These are phyloP conservation scores for Prunella fulvescens DNA, from an alignment of 2,113 vertebrate species.

Conservation along the genomic window DNA sequence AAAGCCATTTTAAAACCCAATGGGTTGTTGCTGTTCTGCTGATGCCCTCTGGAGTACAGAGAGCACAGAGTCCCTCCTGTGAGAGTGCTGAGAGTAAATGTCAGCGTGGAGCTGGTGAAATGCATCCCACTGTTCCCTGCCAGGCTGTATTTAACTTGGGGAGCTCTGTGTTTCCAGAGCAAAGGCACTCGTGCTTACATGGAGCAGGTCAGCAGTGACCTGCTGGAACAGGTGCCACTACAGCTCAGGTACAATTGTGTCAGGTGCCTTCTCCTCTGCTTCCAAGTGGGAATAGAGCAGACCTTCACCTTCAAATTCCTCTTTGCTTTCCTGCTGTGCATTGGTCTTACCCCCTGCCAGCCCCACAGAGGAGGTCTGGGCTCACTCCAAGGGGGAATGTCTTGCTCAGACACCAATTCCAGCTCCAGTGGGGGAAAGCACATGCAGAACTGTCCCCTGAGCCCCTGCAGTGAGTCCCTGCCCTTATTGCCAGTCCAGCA, in stretches of 20 bases:
- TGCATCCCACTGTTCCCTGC: neutral
- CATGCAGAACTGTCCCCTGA: rapidly evolving
- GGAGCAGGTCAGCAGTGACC: neutral
- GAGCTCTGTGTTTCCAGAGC: neutral
- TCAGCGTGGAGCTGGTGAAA: rapidly evolving
- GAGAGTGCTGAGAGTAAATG: neutral
- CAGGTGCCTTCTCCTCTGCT: neutral
- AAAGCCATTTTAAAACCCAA: neutral
- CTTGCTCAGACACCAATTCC: neutral
- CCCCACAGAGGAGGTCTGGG: neutral
- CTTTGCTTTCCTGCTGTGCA: neutral
- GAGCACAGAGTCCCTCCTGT: neutral
- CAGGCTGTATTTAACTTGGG: neutral
- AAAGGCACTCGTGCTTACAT: neutral
- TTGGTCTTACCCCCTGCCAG: neutral
- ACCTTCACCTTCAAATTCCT: neutral
- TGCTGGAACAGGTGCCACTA: neutral
- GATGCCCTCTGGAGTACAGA: neutral
- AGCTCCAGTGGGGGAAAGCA: rapidly evolving
- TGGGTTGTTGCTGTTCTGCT: neutral
- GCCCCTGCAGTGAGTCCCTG: neutral
- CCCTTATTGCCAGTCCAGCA: neutral
- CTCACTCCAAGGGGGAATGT: neutral
- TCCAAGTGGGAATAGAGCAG: rapidly evolving
- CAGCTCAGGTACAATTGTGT: neutral